These are phyloP conservation scores for Pogonus chalceus DNA, from an alignment of 1,140 invertebrate genomes.

Conservation along the genomic window DNA sequence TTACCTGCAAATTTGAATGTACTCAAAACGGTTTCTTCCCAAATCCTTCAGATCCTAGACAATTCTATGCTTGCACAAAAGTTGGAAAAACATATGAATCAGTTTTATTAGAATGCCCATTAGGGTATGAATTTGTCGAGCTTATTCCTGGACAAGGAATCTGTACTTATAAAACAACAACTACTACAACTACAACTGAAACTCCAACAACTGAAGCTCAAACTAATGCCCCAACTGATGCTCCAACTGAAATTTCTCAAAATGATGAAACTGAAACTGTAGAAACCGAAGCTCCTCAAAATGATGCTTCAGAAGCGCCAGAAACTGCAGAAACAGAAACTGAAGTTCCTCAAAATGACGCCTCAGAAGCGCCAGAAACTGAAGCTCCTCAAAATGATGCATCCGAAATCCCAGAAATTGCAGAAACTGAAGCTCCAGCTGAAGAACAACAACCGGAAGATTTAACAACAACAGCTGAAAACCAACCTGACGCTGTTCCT, in stretches of 20 bases:
- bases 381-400: no score
- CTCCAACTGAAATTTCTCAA: no score
- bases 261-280: no score
- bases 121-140: neutral
- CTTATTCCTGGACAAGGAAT: neutral
- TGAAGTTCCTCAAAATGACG: neutral
- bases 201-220: no score
- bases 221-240: no score
- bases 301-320: neutral
- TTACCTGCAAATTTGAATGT: neutral
- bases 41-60: neutral
- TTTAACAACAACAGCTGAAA: neutral
- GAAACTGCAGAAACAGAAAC: constrained; percentile 1
- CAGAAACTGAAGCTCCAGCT: neutral
- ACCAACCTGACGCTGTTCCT: neutral
- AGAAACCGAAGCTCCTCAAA: neutral
- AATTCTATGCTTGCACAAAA: neutral
- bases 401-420: no score
- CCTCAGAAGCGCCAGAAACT: neutral
- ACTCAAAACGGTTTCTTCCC: neutral
- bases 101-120: neutral
- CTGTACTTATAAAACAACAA: neutral
- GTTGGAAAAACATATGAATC: neutral
- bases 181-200: neutral
- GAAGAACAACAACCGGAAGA: neutral